Base-by-base conservation (phyloP, 2,888 invertebrate genomes). In the Aleiodes testaceus region DNA sequence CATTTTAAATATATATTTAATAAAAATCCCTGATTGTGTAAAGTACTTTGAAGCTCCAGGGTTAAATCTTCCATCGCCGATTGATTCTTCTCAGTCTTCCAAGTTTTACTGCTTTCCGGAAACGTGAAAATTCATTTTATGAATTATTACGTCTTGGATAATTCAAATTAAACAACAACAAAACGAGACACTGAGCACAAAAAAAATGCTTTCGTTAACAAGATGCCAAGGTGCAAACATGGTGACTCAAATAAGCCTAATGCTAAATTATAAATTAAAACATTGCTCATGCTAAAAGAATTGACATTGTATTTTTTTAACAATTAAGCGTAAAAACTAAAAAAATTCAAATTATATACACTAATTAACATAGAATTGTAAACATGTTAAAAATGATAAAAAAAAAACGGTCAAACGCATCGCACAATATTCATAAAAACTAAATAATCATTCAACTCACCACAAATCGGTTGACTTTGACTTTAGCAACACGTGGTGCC, bases 401-500 rank as follows among this genome's bases (percentile, higher is more conserved):
- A 73, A 74, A 36, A 73, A 68, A 77, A 77, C 76, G 77, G 77
- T 77, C 77, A 77, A 77, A 77, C 76, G 77, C 76, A 77, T 75
- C 53, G 72, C 74, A 75, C 44, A 76, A 69, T 63, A 45, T 53
- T 47, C 47, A 55, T 22, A 64, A 73, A 44, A 14, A 42, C 63
- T 14, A 12, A 55, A 16, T 45, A 42, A 59, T 42, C 9, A 44
- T 45, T 53, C 72, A 69, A 92, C 95, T 94, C 88, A 96, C 96
- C 92, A 97, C 95, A 91, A 97, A 97, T 90, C 97, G 90, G 87
- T 96, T 95, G 79, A 97, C 95, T 91, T 94, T 94, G 74, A 92
- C 90, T 81, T 87, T 87, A 66, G 82, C 78, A 63, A 85, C 78
- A 75, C 91, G 89, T 22, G 90, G 89, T 64, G 89, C 88, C 74